A percentile compares a stretch with the other conserved stretches of the same genome.
Evolutionary conservation across 2,888 invertebrate species (phyloP).

Genomic region (Branchellion lobata): DNA sequence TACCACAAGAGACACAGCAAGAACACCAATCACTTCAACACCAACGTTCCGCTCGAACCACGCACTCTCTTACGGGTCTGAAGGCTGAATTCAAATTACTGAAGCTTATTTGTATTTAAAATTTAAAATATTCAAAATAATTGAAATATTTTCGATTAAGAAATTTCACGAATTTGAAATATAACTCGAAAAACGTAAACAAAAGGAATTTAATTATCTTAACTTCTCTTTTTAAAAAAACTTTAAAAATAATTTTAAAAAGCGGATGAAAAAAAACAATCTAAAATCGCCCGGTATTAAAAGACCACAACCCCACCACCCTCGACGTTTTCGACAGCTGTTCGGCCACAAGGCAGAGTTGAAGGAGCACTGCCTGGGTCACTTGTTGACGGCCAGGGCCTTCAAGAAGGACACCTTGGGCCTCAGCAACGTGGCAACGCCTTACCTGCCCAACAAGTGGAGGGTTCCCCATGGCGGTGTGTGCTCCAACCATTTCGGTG

Average conservation of each 20-base stretch:
- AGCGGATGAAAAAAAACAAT: too few relatives aligned
- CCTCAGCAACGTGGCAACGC: constrained; percentile 91
- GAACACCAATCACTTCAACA: not conserved
- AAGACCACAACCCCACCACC: too few relatives aligned
- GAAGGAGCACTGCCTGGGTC: constrained; percentile 72
- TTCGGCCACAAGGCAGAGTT: not conserved
- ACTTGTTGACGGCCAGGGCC: constrained; percentile 91
- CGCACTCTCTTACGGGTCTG: not conserved
- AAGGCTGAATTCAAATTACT: too few relatives aligned
- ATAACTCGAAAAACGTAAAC: too few relatives aligned
- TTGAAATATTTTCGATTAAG: too few relatives aligned
- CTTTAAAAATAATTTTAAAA: too few relatives aligned
- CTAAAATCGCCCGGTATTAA: too few relatives aligned
- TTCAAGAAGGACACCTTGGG: constrained; percentile 94
- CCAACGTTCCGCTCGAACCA: not conserved
- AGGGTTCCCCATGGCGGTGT: constrained; percentile 58
- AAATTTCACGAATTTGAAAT: too few relatives aligned
- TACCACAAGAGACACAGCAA: not conserved
- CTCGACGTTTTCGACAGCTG: not conserved
- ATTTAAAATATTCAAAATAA: too few relatives aligned
- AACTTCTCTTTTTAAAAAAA: too few relatives aligned
- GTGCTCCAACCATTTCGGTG: constrained; percentile 12
- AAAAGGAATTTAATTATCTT: too few relatives aligned
- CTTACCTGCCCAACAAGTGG: constrained; percentile 76
- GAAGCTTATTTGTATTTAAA: too few relatives aligned